Evolutionary conservation across 2,888 invertebrate genomes (phyloP), one percentile per base, ranked within the genome.

Genomic region (Apodemia duryi): DNA sequence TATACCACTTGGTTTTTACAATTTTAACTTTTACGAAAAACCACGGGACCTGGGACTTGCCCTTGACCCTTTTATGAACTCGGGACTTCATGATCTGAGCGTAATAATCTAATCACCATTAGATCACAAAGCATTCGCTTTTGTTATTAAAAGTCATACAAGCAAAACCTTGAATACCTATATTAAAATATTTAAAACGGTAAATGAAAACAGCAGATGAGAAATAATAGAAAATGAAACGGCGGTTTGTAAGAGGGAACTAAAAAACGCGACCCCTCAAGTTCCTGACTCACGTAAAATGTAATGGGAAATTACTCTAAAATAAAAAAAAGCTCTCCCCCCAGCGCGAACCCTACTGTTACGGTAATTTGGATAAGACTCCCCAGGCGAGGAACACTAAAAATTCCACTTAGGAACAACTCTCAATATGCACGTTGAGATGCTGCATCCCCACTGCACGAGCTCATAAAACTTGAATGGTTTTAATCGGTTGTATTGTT

Each of bases 251-350:
- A 81, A 82, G 70, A 73, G 71, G 71, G 70, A 68, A 69, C 62
- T 64, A 67, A 78, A 79, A 85, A 86, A 80, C 76, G 72, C 72
- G 78, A 82, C 87, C 88, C 87, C 85, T 84, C 84, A 79, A 81
- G 75, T 77, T 77, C 74, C 76, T 75, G 79, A 77, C 80, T 85
- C 87, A 84, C 86, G 86, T 85, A 87, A 84, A 85, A 85, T 83
- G 87, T 86, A 87, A 88, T 87, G 85, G 84, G 83, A 87, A 87
- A 88, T 87, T 87, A 87, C 87, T 87, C 82, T 87, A 88, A 87
- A 87, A 87, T 86, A 86, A 86, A 87, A 77, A 77, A 86, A 84
- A 81, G 28, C 77, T 75, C 81, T 81, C 84, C 85, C 84, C 78
- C 78, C 70, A 76, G 74, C 72, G 77, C 35, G 80, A 80, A 82